phyloP scores from a whole-genome alignment of 2,888 invertebrate genomes.

The Gryllus longicercus region DNA sequence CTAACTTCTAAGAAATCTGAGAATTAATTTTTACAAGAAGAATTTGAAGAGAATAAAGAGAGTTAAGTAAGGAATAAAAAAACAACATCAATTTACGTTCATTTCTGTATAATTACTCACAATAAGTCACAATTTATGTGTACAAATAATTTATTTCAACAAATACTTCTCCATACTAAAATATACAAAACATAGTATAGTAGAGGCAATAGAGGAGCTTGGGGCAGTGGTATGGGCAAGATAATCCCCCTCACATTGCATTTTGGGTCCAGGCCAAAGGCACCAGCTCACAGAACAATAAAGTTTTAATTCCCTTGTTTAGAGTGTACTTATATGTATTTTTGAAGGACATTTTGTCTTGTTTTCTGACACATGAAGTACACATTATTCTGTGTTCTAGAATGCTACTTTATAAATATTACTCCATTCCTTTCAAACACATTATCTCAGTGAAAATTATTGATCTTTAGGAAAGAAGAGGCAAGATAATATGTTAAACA shows the following conservation, averaged over 20 bases:
- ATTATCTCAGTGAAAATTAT: no score
- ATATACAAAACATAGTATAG: not conserved
- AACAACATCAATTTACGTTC: no score
- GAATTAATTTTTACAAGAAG: no score
- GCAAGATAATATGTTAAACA: no score
- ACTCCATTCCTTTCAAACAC: not conserved
- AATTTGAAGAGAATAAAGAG: no score
- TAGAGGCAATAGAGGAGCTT: not conserved
- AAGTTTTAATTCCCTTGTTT: not conserved
- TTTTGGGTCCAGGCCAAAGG: not conserved
- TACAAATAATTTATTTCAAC: conserved; percentile 17
- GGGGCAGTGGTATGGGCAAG: not conserved
- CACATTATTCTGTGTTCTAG: not conserved
- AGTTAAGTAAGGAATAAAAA: no score
- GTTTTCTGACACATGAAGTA: not conserved
- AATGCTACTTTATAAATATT: not conserved
- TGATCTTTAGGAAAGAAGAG: no score
- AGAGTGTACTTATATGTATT: no score
- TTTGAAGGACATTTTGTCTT: no score
- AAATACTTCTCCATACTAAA: not conserved
- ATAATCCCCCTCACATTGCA: not conserved
- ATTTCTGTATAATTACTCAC: no score
- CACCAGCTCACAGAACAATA: not conserved
- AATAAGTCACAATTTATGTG: not conserved
- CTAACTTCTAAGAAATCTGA: no score